A percentile compares a stretch with the other conserved stretches of the same genome.
Conservation (phyloP, 2,888 invertebrate species). For the Lamellibrachia columna region DNA sequence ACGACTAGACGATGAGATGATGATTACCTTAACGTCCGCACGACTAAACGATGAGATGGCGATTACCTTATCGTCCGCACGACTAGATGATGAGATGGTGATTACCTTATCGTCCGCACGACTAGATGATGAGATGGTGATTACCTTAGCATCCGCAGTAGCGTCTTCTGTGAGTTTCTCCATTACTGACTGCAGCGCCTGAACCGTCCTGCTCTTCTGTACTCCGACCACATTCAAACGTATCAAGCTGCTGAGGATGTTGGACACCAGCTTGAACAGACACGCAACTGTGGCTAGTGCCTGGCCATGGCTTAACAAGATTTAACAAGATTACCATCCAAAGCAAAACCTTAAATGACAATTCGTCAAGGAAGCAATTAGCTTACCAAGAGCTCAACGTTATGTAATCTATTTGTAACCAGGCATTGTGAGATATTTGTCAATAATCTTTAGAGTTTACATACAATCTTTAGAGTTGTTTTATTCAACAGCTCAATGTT, state of each 20-base stretch:
- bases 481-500: background rate
- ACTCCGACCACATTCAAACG: background rate
- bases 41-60: no score
- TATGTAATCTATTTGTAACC: background rate
- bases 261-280: background rate
- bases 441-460: background rate
- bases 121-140: no score
- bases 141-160: background rate
- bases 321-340: background rate
- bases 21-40: no score
- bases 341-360: background rate
- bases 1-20: no score
- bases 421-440: background rate
- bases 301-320: background rate
- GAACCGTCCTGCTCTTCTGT: background rate
- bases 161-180: background rate
- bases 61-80: background rate
- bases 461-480: no score
- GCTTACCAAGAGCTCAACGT: background rate
- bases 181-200: background rate
- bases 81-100: no score
- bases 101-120: background rate
- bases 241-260: background rate
- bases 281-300: background rate
- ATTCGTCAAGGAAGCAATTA: background rate